phyloP scores from a whole-genome alignment of 2,113 vertebrate species.

The Pygoscelis antarcticus region DNA sequence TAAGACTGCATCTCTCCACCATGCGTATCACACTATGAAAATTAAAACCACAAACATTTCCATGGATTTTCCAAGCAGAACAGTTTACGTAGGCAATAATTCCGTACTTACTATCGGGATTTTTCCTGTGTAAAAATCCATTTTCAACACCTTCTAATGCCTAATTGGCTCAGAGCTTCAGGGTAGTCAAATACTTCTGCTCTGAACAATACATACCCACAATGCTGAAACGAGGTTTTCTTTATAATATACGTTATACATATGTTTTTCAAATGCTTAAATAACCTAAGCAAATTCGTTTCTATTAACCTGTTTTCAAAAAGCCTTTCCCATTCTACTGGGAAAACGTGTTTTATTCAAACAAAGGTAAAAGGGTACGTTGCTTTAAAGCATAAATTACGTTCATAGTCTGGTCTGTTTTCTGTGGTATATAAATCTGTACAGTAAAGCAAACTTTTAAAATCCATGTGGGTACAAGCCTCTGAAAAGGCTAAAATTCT shows the following conservation, averaged over 20 bases:
- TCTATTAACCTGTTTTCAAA: background rate
- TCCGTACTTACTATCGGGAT: background rate
- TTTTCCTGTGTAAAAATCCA: background rate
- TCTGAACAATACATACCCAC: background rate
- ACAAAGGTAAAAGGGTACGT: accelerated
- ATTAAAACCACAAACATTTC: background rate
- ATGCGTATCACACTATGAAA: accelerated
- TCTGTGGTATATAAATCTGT: background rate
- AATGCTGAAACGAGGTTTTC: accelerated
- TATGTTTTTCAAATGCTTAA: background rate
- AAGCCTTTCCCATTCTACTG: background rate
- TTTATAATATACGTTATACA: background rate
- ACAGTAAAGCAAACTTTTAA: background rate
- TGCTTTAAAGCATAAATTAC: background rate
- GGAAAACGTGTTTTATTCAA: background rate
- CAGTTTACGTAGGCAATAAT: background rate
- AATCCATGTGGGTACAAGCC: background rate
- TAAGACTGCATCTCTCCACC: background rate
- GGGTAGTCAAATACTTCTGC: background rate
- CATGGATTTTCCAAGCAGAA: background rate
- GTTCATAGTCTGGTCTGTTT: background rate
- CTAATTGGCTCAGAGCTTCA: background rate
- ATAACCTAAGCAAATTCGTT: background rate
- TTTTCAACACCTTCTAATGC: background rate
- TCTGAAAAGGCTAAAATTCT: background rate